These are phyloP conservation scores for Piaya cayana DNA, from an alignment of 2,113 vertebrate species.

Conservation along the genomic window DNA sequence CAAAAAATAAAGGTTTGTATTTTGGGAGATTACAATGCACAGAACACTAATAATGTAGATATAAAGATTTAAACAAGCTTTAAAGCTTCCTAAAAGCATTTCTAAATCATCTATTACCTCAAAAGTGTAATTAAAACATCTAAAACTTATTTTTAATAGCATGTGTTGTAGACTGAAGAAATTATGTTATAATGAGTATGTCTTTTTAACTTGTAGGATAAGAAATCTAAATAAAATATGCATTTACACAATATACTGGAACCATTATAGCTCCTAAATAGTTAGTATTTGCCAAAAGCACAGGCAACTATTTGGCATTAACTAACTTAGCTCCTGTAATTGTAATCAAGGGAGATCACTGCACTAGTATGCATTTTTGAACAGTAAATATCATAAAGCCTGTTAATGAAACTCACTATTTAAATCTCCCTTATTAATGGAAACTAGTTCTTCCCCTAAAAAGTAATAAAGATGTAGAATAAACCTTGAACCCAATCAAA, in stretches of 20 bases:
- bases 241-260: conserved; percentile 37
- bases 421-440: not conserved
- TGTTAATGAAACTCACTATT: not conserved
- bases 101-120: not conserved
- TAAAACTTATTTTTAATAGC: conserved; percentile 56
- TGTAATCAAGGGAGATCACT: conserved; percentile 51
- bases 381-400: conserved; percentile 14
- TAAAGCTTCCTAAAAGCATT: not conserved
- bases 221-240: conserved; percentile 60
- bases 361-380: not conserved
- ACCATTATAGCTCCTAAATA: conserved; percentile 14
- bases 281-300: conserved; percentile 47
- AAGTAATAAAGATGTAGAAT: not conserved
- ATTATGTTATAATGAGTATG: conserved; percentile 18
- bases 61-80: conserved; percentile 13
- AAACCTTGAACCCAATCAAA: not conserved
- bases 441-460: not conserved
- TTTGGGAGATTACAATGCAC: not conserved
- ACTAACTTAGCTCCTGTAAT: conserved; percentile 37
- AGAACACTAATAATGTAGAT: not conserved
- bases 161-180: not conserved
- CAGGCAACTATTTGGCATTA: conserved; percentile 28
- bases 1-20: not conserved
- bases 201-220: conserved; percentile 31
- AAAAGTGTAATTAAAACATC: conserved; percentile 11